Base-by-base conservation (phyloP, 2,113 vertebrate genomes). In the Vimba vimba region DNA sequence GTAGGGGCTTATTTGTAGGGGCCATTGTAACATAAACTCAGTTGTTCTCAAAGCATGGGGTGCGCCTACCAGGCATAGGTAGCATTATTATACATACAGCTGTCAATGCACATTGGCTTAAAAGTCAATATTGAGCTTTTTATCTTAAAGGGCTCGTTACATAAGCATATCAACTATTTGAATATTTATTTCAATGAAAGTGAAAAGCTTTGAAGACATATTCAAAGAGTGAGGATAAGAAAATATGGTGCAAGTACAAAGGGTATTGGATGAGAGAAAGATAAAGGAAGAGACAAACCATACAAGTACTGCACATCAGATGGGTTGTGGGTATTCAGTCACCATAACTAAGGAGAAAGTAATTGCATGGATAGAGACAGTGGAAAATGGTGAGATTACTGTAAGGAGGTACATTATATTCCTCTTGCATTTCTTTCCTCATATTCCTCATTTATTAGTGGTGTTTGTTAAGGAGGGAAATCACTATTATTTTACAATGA, bases 1-100 rank as follows among this genome's bases (percentile, higher is more conserved):
- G 89, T 91, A 87, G 87, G 13, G 87, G 50, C 88, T 90, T 80
- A 91, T 90, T 91, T 91, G 1, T 9, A 43, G 43, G 89, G 88
- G 90, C 60, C 74, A 2, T 8, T 17, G 15, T 19, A n/a, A 27
- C 50, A 47, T 43, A 45, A 33, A 23, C 43, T 85, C 17, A 19
- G 52, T 2, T 1, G 52, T 55, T 55, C 52, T 55, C 5, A 55
- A 55, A 55, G 52, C 17, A 12, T 50, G 12, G 12, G 47, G 12
- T 4, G 47, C 4, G 47, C 47, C 47, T 13, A 4, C 12, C 12
- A 50, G 47, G 30, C 27, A 60, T 60, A n/a, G 10, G 23, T n/a
- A 11, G 3, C n/a, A 60, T 60, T 60, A 60, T 60, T 60, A 60
- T 60, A 60, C 59, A 60, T 60, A 60, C 23, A 60, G 23, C 57